These are phyloP conservation scores for Penaeus japonicus DNA, from an alignment of 1,140 invertebrate species.

Conservation along the genomic window DNA sequence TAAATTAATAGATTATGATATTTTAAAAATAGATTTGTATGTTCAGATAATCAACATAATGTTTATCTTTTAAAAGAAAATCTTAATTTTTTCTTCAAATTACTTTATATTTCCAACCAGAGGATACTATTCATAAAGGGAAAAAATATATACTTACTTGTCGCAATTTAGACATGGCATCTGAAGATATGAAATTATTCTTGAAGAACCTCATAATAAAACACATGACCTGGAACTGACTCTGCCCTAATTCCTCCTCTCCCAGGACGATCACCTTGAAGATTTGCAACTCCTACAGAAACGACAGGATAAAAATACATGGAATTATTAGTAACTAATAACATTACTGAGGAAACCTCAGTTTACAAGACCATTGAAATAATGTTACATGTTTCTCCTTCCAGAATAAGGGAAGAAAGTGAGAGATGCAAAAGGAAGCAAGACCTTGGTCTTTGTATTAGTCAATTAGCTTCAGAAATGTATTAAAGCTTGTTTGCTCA, in stretches of 20 bases:
- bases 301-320: not conserved
- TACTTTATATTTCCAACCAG: not conserved
- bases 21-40: too few relatives aligned
- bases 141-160: constrained; percentile 71
- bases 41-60: too few relatives aligned
- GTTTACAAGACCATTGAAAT: not conserved
- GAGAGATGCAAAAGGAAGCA: too few relatives aligned
- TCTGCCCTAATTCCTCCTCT: constrained; percentile 92
- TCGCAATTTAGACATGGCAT: constrained; percentile 96
- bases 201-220: constrained; percentile 89
- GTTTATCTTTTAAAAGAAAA: too few relatives aligned
- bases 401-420: too few relatives aligned
- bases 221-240: constrained; percentile 89
- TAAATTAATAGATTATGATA: too few relatives aligned
- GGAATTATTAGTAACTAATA: not conserved
- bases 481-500: too few relatives aligned
- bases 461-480: too few relatives aligned
- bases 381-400: too few relatives aligned
- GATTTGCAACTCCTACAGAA: constrained; percentile 86
- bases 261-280: constrained; percentile 90
- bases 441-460: too few relatives aligned
- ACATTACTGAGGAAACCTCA: not conserved
- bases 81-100: too few relatives aligned
- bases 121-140: not conserved
- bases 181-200: constrained; percentile 85